phyloP scores from a whole-genome alignment of 2,113 vertebrate species.

The Shinisaurus crocodilurus region DNA sequence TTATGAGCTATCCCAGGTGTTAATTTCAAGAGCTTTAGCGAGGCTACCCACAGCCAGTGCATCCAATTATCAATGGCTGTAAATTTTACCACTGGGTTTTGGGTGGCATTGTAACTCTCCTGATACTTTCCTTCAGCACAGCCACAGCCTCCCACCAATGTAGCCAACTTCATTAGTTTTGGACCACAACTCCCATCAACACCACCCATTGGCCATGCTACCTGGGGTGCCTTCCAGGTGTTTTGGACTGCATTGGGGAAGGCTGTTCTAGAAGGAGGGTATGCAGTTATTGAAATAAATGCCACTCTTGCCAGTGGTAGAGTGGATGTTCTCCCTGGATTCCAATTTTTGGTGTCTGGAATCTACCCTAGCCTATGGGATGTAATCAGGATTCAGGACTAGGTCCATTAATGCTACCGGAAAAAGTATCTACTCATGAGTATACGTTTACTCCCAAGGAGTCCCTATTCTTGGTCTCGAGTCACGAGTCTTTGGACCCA shows the following conservation, averaged over 20 bases:
- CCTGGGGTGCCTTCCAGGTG: too few relatives aligned
- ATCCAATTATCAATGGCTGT: neutral
- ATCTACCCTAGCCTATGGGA: neutral
- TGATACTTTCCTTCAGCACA: neutral
- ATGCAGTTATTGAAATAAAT: neutral
- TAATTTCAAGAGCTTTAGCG: neutral
- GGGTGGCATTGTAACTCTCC: neutral
- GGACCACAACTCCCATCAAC: too few relatives aligned
- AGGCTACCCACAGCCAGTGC: neutral
- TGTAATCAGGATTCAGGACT: neutral
- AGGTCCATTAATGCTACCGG: too few relatives aligned
- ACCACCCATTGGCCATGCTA: too few relatives aligned
- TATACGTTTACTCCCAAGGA: too few relatives aligned
- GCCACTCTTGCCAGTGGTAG: neutral
- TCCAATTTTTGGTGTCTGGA: neutral
- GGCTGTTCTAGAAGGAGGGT: neutral
- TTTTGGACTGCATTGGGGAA: neutral
- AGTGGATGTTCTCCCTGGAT: neutral
- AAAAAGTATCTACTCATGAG: too few relatives aligned
- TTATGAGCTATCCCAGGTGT: slow-evolving; percentile 13
- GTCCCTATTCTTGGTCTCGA: too few relatives aligned
- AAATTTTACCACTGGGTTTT: neutral
- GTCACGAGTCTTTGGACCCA: too few relatives aligned
- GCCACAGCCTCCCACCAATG: too few relatives aligned
- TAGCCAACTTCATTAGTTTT: too few relatives aligned